Evolutionary conservation across 23 tunicate genomes (phyloP), one percentile per base, ranked within the genome.

Genomic region (Halocynthia aurantium): DNA sequence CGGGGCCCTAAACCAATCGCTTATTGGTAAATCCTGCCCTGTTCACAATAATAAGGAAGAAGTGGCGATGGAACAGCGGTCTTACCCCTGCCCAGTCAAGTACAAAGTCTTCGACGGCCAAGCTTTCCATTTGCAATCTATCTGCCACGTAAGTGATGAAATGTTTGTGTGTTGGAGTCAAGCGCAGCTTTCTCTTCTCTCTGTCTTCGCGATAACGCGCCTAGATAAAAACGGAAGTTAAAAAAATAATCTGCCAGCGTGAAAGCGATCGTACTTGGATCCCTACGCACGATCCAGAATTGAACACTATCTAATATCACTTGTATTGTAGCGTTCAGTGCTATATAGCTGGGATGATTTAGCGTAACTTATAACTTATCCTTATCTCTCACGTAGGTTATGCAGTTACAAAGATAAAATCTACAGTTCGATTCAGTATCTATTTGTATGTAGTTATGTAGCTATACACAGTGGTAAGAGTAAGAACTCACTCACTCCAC

Each of bases 61-160:
- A 31, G 44, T 31, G 44, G 44, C 1, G 44, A 31, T 15, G 20
- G 18, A 11, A 75, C 15, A 17, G 22, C 53, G 22, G 12, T 62
- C 82, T 17, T 63, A 92, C 98, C 64, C 86, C 98, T 53, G 92
- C 53, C 53, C 80, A 50, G 65, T 92, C 98, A 20, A 92, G 68
- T 53, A 92, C 74, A 75, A 92, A 92, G 6, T 92, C 98, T 69
- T 92, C 92, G 52, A 86, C 98, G 50, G 51, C 81, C 8, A 62
- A 18, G 57, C 71, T 79, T 44, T 86, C 92, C 67, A 92, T 53
- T 51, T 92, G 78, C 54, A 92, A 76, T 69, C 86, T 92, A 50
- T 86, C 88, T 70, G 98, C 98, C 19, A 92, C 98, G 75, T 92
- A 86, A 69, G 74, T 75, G 9, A 92, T 72, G 22, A 92, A 67